phyloP scores from a whole-genome alignment of 2,888 invertebrate species.

The Parnassius apollo region DNA sequence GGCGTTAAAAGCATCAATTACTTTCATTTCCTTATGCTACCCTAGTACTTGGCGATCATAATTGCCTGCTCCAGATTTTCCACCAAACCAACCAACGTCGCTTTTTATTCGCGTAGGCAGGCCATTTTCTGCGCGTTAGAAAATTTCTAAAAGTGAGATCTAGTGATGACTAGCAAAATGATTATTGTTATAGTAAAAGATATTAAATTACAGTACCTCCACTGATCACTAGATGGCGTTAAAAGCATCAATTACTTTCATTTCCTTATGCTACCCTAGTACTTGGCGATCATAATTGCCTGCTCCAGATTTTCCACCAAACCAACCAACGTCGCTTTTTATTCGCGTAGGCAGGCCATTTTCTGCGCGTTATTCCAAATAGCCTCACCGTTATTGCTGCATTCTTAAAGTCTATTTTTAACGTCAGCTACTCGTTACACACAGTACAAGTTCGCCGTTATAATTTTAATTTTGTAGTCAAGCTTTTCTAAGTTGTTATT shows the following conservation, averaged over 20 bases:
- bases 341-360: slow-evolving; percentile 39
- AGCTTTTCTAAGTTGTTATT: too few relatives aligned
- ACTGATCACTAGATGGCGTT: slow-evolving; percentile 43
- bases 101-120: slow-evolving; percentile 42
- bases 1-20: slow-evolving; percentile 29
- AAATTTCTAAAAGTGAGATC: too few relatives aligned
- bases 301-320: slow-evolving; percentile 79
- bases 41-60: slow-evolving; percentile 78
- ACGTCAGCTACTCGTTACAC: slow-evolving; percentile 1
- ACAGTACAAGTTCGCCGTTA: too few relatives aligned
- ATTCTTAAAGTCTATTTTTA: slow-evolving; percentile 23
- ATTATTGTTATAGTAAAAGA: not conserved
- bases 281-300: slow-evolving; percentile 77
- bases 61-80: slow-evolving; percentile 81
- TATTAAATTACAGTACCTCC: slow-evolving; percentile 27
- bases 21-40: slow-evolving; percentile 41
- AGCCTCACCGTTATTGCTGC: slow-evolving; percentile 16
- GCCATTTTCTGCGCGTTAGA: slow-evolving; percentile 25
- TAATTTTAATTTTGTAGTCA: too few relatives aligned
- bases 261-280: slow-evolving; percentile 57
- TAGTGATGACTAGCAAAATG: slow-evolving; percentile 18
- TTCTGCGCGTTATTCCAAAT: slow-evolving; percentile 22
- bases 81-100: slow-evolving; percentile 65
- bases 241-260: slow-evolving; percentile 21
- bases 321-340: slow-evolving; percentile 59